Base-by-base conservation (phyloP, 2,888 invertebrate species). In the Pachydiplax longipennis region DNA sequence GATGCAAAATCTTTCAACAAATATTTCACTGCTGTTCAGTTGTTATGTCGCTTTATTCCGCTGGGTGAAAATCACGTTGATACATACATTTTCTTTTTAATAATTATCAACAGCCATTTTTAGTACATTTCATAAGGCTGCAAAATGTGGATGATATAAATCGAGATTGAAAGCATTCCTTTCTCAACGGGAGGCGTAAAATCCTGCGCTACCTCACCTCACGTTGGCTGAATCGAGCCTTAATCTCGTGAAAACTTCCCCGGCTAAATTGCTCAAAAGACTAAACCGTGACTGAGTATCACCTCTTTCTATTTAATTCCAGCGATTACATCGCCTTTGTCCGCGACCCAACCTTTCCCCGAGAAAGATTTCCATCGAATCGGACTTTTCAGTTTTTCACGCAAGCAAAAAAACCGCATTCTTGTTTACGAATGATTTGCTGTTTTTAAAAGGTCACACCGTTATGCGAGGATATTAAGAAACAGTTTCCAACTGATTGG, bases 351-450 rank as follows among this genome's bases (percentile, higher is more conserved):
- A 31, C 73, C 25, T n/a, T 73, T 73, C 73, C 73, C 13, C 25
- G 25, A 3, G 73, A 65, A 65, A 73, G 73, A 73, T 73, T 31
- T 25, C 31, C 25, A 13, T 73, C 73, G 53, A 53, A 53, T 73
- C 73, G 73, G 31, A 73, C 13, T 31, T 73, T 73, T 73, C 73
- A 18, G 73, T 73, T 73, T 73, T 73, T 73, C 73, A 73, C 25
- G 73, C 22, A 25, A 31, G 73, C 73, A 73, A 73, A 73, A 53
- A 73, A 73, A 73, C 65, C 25, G 73, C 58, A 58, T 31, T 58
- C 83, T 83, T 83, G 58, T 83, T 83, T 58, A 31, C 53, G 83
- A 83, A 83, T 83, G 83, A 83, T 83, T 83, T 83, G 83, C 58
- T 83, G 35, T 58, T 83, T 83, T 44, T 35, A 83, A 83, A 83